Conservation (phyloP, 2,113 vertebrate genomes). For the Muntiacus muntjak region DNA sequence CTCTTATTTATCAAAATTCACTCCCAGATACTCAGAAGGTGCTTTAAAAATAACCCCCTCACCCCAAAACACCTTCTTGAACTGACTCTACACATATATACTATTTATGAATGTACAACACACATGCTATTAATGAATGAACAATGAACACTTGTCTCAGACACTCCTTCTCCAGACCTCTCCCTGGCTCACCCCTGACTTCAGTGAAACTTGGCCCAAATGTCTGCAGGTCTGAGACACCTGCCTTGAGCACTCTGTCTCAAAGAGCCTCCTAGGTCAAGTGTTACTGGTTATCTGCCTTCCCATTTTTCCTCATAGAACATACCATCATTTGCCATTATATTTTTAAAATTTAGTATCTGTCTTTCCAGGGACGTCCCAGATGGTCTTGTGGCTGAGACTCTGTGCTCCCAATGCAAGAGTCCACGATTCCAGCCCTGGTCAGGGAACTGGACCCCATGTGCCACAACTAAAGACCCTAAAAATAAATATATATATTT, state of each 20-base stretch:
- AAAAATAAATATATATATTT: neutral
- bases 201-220: neutral
- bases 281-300: neutral
- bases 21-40: no score
- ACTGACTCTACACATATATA: neutral
- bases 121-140: no score
- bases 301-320: neutral
- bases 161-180: neutral
- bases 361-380: neutral
- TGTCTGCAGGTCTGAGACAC: neutral
- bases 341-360: neutral
- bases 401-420: neutral
- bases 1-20: neutral
- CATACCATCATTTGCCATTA: neutral
- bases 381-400: neutral
- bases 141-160: neutral
- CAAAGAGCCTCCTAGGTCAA: no score
- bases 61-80: neutral
- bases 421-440: neutral
- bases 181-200: neutral
- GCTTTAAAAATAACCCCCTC: neutral
- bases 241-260: rapidly evolving
- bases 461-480: neutral
- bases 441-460: neutral
- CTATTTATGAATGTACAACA: no score